A percentile compares a stretch with the other conserved stretches of the same genome.
phyloP scores from a whole-genome alignment of 2,113 vertebrate species.

The Pollachius pollachius region DNA sequence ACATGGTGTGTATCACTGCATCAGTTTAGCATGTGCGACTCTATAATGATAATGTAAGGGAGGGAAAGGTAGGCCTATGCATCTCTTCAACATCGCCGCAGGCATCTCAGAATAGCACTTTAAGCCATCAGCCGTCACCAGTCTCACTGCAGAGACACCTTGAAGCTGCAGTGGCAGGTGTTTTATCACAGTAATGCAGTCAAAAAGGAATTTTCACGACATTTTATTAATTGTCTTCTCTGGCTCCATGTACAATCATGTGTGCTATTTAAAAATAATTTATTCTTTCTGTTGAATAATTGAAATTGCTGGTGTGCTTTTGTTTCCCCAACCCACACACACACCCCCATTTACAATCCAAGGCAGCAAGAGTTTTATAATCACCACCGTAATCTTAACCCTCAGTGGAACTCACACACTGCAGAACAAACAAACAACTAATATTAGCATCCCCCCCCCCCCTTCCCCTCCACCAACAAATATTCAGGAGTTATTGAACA shows the following conservation, averaged over 20 bases:
- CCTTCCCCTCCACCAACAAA: too few species aligned
- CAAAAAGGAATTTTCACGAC: background rate
- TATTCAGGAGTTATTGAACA: background rate
- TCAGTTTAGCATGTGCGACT: too few species aligned
- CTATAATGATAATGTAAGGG: too few species aligned
- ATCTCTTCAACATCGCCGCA: background rate
- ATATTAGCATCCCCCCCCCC: too few species aligned
- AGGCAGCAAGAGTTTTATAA: background rate
- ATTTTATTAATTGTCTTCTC: background rate
- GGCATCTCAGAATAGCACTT: conserved; percentile 30
- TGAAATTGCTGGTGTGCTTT: too few species aligned
- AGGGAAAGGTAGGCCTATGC: too few species aligned
- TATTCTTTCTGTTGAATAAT: too few species aligned
- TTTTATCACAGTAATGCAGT: background rate
- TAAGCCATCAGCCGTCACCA: conserved; percentile 18
- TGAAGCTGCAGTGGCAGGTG: conserved; percentile 54
- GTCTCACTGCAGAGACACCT: conserved; percentile 53
- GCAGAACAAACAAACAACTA: background rate
- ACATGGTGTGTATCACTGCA: too few species aligned
- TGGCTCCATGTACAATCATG: too few species aligned
- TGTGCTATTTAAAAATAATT: too few species aligned
- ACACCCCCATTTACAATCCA: too few species aligned
- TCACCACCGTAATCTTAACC: background rate
- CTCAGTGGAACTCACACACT: background rate
- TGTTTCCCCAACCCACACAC: too few species aligned